phyloP scores from a whole-genome alignment of 2,113 vertebrate genomes.

The Agapornis roseicollis region DNA sequence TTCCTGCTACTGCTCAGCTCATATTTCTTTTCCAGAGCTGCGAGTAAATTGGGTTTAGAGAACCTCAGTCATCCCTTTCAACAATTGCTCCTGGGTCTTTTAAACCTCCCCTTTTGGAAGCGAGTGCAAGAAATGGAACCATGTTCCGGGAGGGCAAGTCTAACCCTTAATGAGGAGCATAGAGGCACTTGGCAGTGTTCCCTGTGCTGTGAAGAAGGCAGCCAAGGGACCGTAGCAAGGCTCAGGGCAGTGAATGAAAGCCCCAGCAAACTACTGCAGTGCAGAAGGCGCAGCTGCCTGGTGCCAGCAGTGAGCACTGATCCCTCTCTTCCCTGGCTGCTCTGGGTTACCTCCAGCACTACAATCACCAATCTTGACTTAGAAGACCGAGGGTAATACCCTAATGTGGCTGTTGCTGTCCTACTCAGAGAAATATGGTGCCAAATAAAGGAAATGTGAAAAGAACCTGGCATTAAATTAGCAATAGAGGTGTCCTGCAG shows the following conservation, averaged over 20 bases:
- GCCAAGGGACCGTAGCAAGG: neutral
- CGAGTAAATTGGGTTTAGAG: neutral
- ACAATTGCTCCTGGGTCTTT: neutral
- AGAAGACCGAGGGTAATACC: neutral
- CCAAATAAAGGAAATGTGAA: neutral
- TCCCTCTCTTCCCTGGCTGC: neutral
- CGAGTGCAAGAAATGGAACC: neutral
- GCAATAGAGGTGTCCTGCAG: neutral
- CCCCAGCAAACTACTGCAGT: neutral
- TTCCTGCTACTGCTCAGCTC: neutral
- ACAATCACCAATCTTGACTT: neutral
- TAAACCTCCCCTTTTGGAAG: neutral
- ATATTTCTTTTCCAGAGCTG: neutral
- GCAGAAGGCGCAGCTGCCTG: neutral
- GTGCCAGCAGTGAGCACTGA: neutral
- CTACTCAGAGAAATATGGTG: neutral
- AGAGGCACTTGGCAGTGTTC: neutral
- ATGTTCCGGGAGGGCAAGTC: neutral
- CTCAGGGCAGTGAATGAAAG: neutral
- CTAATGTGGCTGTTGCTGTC: neutral
- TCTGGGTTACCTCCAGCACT: neutral
- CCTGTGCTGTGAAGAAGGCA: neutral
- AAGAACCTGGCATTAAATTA: neutral
- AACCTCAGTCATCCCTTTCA: neutral
- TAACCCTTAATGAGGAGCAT: neutral